A percentile compares a stretch with the other conserved stretches of the same genome.
These are phyloP conservation scores for Ametastegia equiseti DNA, from an alignment of 2,888 invertebrate genomes.

Conservation along the genomic window DNA sequence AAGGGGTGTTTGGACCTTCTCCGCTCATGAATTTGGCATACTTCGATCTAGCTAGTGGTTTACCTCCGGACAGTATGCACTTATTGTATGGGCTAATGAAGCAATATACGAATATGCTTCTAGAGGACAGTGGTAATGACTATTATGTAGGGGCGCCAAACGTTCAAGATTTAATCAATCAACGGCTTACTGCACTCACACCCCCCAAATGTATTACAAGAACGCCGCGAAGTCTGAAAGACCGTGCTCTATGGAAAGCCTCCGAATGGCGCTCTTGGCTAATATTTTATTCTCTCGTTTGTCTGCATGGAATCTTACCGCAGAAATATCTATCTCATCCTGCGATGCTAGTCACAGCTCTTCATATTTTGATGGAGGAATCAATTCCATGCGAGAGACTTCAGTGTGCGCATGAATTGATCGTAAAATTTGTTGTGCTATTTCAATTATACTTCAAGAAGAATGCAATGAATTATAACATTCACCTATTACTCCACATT, in stretches of 20 bases:
- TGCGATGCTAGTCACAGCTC: constrained; percentile 25
- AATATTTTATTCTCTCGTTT: constrained; percentile 40
- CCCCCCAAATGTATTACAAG: constrained; percentile 33
- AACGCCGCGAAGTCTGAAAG: constrained; percentile 19
- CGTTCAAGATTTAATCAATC: not conserved
- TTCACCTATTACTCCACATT: constrained; percentile 41
- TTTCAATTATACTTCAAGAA: constrained; percentile 29
- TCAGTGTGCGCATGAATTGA: not conserved
- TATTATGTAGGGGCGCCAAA: not conserved
- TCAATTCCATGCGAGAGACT: constrained; percentile 12
- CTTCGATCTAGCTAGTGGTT: not conserved
- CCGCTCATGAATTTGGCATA: not conserved
- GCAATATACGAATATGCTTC: constrained; percentile 6
- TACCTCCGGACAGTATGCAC: constrained; percentile 4
- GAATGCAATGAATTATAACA: constrained; percentile 22
- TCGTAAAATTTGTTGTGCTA: constrained; percentile 27
- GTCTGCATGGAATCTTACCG: constrained; percentile 38
- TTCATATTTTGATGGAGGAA: constrained; percentile 15
- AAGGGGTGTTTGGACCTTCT: constrained; percentile 9
- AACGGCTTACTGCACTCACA: not conserved
- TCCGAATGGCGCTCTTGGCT: no score
- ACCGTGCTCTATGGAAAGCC: constrained; percentile 17
- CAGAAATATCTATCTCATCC: constrained; percentile 36
- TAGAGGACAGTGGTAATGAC: not conserved
- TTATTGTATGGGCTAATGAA: not conserved